Base-by-base conservation (phyloP, 2,113 vertebrate genomes). In the Prietella phreatophila region DNA sequence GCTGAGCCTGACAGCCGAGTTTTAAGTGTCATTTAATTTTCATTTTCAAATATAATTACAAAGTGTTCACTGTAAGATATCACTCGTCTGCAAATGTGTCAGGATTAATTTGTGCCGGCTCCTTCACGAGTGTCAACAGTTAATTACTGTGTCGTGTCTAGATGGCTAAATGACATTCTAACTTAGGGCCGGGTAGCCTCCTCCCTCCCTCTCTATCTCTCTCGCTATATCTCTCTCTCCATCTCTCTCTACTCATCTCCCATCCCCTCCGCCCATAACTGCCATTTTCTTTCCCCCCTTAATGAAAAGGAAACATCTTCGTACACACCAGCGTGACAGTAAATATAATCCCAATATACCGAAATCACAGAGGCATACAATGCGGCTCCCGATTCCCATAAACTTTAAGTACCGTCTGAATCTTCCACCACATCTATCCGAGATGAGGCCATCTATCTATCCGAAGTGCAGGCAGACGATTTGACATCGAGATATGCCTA, bases 11-110 rank as follows among this genome's bases (percentile, higher is more conserved):
- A 99, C 98, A 99, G 97, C 96, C 97, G 96, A 96, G 96, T 97
- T 99, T 98, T 99, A 99, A 99, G 97, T 99, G 98, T 99, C 97
- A 98, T 98, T 99, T 99, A 97, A 99, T 99, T 99, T 99, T 99
- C 97, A 98, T 99, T 98, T 99, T 99, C 96, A 98, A 97, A 99
- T 99, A 99, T 99, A 99, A 99, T 99, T 99, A 99, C 97, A 98
- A 98, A 99, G 97, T 97, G 97, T 98, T 99, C 98, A 96, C 98
- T 98, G 97, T 98, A 97, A 98, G 97, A 99, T 98, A 98, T 97
- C 96, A 96, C 96, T 97, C 97, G 96, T 98, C 97, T 99, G 98
- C 97, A 98, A 99, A 99, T 99, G 97, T 99, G 98, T 99, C 98
- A 99, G 96, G 97, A 99, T 99, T 98, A 99, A 99, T 99, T 99